Evolutionary conservation across 2,113 vertebrate genomes (phyloP), one percentile per base, ranked within the genome.

Genomic region (Rutilus rutilus): DNA sequence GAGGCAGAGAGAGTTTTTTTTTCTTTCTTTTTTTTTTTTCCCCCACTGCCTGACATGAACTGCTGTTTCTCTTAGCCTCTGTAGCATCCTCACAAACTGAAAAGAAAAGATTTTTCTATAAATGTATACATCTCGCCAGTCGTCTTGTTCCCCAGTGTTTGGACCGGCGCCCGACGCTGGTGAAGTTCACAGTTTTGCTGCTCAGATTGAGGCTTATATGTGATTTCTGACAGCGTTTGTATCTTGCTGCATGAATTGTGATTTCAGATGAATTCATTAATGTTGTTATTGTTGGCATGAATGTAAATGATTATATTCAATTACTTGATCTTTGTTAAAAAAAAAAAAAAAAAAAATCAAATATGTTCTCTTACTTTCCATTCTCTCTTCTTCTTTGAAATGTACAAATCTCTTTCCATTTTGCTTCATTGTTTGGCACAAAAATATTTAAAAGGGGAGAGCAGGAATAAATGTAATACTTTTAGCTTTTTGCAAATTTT

Each of bases 251-350:
- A 86, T 88, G 85, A 76, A 65, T 71, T 88, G 25, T 50, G 78
- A 83, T 75, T 84, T 50, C 47, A 86, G 36, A 83, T 88, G 57
- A 76, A 86, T 64, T 76, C 77, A 47, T 88, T 88, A 87, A 91
- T 93, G 93, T 92, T 94, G 93, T 94, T 52, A 30, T 52, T 94
- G 96, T 95, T 94, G 95, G 96, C 96, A 96, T 96, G 96, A 96
- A 97, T 95, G 94, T 92, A 94, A 92, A 86, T 60, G 39, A 80
- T 69, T 52, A 23, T 69, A 30, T 82, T 17, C 1, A 81, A 65
- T 65, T 42, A 25, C 33, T 42, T 79, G 54, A 77, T 77, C 74
- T 77, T 77, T 52, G n/a, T 50, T 50, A 15, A 1, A 30, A 30
- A 30, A 30, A 30, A 33, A 30, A 25, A 39, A 74, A 74, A 39